Base-by-base conservation (phyloP, 1,140 invertebrate species). In the Eurytemora carolleeae region DNA sequence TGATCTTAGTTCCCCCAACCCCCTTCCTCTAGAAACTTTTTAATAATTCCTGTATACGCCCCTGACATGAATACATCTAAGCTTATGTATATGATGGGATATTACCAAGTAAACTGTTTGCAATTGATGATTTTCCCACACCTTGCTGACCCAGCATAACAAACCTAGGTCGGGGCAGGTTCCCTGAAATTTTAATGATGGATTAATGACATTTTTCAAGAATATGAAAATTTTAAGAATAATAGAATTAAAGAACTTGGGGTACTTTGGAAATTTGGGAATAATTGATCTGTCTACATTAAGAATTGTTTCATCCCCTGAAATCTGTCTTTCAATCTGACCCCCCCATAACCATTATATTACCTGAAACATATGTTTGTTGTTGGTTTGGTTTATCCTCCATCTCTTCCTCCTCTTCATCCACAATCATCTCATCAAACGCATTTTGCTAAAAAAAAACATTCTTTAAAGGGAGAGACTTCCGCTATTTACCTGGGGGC, bases 81-180 rank as follows among this genome's bases (percentile, higher is more conserved):
- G n/a, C n/a, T n/a, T 44, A 12, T 44, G 31, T 7, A 44, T 44
- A 44, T 12, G n/a, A 7, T 12, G n/a, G 7, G 31, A 44, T 12
- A 12, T 7, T 44, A 44, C 31, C 59, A 15, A 60, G 20, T 55
- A 60, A 21, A 20, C 24, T 60, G 19, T 60, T 60, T 20, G 59
- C 59, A 2, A 60, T 18, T n/a, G 59, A 60, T 7, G 59, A 60
- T 24, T 60, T 60, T 52, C 59, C 59, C 17, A 60, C 59, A 3
- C 59, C 59, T 20, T 60, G 59, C 24, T 60, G 59, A 18, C 59
- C 59, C 26, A 60, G 24, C 59, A 60, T 60, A 12, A 60, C 59
- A 60, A 60, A 60, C n/a, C 59, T n/a, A 3, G 59, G 59, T 23
- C 59, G 24, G 17, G 59, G 59, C 3, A 60, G 44, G 17, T 44